Evolutionary conservation across 1,140 invertebrate genomes (phyloP).

Genomic region (Polypedilum vanderplanki): DNA sequence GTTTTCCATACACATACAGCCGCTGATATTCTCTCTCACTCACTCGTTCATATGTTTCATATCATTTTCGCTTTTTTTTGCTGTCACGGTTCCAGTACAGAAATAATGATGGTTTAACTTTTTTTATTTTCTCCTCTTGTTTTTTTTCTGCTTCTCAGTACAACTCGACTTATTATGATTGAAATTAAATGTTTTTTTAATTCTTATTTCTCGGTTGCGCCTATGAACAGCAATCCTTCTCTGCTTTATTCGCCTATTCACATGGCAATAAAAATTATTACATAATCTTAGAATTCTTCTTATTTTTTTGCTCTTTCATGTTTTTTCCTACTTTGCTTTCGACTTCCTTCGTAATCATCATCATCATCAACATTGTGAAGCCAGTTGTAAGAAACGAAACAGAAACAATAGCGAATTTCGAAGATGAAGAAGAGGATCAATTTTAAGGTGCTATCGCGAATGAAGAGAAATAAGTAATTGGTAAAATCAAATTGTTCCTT

Average conservation of each 20-base stretch:
- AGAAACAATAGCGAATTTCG: neutral
- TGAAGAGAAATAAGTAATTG: neutral
- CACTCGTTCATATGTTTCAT: constrained; percentile 20
- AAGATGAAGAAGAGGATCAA: neutral
- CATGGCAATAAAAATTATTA: constrained; percentile 4
- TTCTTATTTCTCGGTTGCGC: neutral
- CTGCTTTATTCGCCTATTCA: neutral
- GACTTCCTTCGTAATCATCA: constrained; percentile 17
- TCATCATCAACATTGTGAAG: neutral
- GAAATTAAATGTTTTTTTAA: neutral
- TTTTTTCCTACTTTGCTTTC: neutral
- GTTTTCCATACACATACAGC: constrained; percentile 48
- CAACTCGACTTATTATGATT: neutral
- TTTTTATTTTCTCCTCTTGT: neutral
- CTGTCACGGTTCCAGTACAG: constrained; percentile 21
- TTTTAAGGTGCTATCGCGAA: neutral
- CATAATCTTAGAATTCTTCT: constrained; percentile 7
- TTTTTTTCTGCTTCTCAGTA: neutral
- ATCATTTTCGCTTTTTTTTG: constrained; percentile 27
- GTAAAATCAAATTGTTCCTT: neutral
- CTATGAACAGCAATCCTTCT: neutral
- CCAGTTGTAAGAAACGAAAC: neutral
- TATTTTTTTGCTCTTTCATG: neutral
- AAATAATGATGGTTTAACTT: constrained; percentile 3
- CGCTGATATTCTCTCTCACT: no score